phyloP scores from a whole-genome alignment of 2,888 invertebrate species.

The Microplitis deprimator region DNA sequence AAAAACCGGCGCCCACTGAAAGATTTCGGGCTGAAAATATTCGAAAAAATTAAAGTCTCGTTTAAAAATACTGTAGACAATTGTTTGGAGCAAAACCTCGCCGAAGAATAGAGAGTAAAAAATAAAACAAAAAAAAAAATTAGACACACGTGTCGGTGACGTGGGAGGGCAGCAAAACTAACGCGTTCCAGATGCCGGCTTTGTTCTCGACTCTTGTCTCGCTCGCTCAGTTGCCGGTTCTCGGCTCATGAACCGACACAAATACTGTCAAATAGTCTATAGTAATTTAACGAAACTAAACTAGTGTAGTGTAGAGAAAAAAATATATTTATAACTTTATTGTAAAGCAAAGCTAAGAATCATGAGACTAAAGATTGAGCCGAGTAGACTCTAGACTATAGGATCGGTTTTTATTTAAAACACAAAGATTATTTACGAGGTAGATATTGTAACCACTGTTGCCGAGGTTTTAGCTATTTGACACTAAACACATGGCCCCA shows the following conservation, averaged over 20 bases:
- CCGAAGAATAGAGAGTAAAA: background rate
- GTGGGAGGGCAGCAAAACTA: conserved; percentile 54
- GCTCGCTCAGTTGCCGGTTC: conserved; percentile 62
- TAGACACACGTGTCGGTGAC: conserved; percentile 9
- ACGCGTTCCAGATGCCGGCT: conserved; percentile 69
- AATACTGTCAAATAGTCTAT: background rate
- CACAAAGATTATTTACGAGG: background rate
- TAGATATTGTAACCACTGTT: conserved; percentile 1
- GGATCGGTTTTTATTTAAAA: background rate
- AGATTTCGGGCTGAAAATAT: background rate
- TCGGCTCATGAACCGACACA: conserved; percentile 41
- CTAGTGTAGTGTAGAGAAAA: background rate
- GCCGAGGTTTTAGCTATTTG: conserved; percentile 46
- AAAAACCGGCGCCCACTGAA: background rate
- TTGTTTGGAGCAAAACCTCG: background rate
- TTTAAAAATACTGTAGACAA: background rate
- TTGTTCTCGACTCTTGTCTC: conserved; percentile 59
- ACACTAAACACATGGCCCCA: conserved; percentile 71
- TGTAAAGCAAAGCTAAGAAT: background rate
- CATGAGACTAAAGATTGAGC: background rate
- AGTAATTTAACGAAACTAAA: background rate
- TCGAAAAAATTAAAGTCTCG: background rate
- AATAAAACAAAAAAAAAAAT: background rate
- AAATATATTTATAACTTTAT: background rate
- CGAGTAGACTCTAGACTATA: background rate